These are phyloP conservation scores for Blastomussa wellsi DNA, from an alignment of 92 coral and sea anemone genomes.

Conservation along the genomic window DNA sequence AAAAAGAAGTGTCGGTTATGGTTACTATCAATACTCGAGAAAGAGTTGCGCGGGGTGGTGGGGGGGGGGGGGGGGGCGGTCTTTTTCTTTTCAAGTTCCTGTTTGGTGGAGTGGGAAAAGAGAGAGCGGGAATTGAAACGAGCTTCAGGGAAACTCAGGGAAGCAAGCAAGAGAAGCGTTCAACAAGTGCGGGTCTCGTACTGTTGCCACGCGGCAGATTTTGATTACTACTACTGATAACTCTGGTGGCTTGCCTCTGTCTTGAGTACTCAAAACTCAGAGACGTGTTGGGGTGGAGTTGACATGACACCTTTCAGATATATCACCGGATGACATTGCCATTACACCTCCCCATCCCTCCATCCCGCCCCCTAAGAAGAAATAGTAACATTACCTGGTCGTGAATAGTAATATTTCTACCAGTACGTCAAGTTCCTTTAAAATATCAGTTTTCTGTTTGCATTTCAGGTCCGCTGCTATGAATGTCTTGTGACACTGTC, in stretches of 20 bases:
- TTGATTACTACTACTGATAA: neutral
- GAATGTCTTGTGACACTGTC: conserved; percentile 83
- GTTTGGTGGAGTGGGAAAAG: neutral
- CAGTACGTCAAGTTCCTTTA: conserved; percentile 78
- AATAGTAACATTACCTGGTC: conserved; percentile 63
- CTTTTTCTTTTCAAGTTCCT: neutral
- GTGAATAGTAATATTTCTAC: conserved; percentile 77
- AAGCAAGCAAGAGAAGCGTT: neutral
- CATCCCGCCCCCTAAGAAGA: no score
- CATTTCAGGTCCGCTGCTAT: conserved; percentile 80
- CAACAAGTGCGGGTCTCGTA: neutral
- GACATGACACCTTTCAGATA: neutral
- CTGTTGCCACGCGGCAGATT: neutral
- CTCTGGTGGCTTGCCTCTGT: neutral
- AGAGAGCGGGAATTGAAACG: neutral
- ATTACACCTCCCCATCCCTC: no score
- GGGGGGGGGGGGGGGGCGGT: no score
- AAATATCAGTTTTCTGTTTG: conserved; percentile 67
- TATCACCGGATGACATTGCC: neutral
- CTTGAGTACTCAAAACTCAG: neutral
- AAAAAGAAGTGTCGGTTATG: neutral
- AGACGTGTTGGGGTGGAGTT: neutral
- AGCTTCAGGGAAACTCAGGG: neutral
- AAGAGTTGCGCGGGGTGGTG: no score
- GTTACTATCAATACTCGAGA: neutral